A percentile compares a stretch with the other conserved stretches of the same genome.
Conservation (phyloP, 2,113 vertebrate species). For the Nanorana parkeri region DNA sequence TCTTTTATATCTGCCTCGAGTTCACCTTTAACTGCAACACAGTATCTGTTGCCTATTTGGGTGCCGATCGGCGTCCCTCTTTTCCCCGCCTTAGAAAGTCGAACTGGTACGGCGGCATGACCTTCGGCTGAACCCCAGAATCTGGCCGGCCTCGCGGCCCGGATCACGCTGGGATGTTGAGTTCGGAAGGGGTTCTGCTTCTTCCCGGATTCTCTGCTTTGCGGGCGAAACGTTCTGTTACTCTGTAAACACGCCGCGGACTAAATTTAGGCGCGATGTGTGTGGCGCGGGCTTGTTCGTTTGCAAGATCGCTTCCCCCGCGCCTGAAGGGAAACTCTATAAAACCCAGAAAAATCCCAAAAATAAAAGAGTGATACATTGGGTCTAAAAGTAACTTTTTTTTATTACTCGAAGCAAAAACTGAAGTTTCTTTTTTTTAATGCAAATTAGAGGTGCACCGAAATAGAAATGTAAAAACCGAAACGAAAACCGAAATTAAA, state of each 20-base stretch:
- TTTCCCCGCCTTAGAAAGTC: too few species aligned
- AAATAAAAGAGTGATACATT: too few species aligned
- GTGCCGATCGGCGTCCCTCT: too few species aligned
- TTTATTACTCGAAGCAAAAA: too few species aligned
- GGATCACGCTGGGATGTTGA: slow-evolving; percentile 16
- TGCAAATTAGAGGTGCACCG: too few species aligned
- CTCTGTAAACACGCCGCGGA: slow-evolving; percentile 66
- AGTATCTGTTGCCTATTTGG: too few species aligned
- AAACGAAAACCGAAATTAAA: too few species aligned
- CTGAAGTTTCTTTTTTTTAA: not conserved
- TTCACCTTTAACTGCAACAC: too few species aligned
- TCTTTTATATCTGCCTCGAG: too few species aligned
- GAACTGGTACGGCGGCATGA: not conserved
- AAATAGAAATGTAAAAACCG: too few species aligned
- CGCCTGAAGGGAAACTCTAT: not conserved
- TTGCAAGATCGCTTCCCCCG: slow-evolving; percentile 66
- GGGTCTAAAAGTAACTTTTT: too few species aligned
- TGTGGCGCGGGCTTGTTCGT: slow-evolving; percentile 72
- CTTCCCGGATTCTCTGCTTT: slow-evolving; percentile 70
- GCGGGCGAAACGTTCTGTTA: slow-evolving; percentile 62
- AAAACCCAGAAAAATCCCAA: too few species aligned
- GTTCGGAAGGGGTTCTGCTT: slow-evolving; percentile 27
- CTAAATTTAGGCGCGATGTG: slow-evolving; percentile 76
- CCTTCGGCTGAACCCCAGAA: slow-evolving; percentile 2
- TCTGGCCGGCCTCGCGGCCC: not conserved